A percentile compares a stretch with the other conserved stretches of the same genome.
phyloP scores from a whole-genome alignment of 2,113 vertebrate genomes.

The Rutilus rutilus region DNA sequence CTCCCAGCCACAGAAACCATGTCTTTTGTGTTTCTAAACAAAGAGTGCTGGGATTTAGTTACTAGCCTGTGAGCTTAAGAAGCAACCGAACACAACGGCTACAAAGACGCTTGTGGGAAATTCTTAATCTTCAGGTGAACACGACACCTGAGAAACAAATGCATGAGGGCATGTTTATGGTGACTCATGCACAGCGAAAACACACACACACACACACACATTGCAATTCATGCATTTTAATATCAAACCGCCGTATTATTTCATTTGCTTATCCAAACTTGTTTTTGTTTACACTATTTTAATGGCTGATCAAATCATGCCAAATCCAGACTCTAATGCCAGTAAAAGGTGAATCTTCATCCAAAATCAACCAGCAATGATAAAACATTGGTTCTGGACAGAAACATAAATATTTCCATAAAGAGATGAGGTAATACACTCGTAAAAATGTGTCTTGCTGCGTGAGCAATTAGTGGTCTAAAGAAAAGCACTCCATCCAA shows the following conservation, averaged over 20 bases:
- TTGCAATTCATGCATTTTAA: neutral
- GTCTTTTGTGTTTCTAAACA: conserved; percentile 76
- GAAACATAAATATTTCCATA: conserved; percentile 43
- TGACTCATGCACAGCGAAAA: neutral
- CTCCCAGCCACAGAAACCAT: conserved; percentile 72
- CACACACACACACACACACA: neutral
- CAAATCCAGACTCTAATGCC: neutral
- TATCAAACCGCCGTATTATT: neutral
- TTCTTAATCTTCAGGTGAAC: conserved; percentile 69
- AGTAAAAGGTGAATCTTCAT: neutral
- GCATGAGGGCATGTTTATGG: conserved; percentile 26
- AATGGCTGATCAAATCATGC: neutral
- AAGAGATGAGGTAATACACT: conserved; percentile 27
- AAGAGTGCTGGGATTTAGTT: conserved; percentile 73
- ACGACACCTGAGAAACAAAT: conserved; percentile 71
- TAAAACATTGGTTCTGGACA: conserved; percentile 27
- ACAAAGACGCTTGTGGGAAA: conserved; percentile 72
- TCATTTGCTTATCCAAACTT: no score
- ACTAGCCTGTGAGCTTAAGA: conserved; percentile 63
- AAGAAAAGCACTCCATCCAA: conserved; percentile 52
- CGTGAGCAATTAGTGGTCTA: conserved; percentile 47
- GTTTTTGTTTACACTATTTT: neutral
- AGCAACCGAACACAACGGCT: conserved; percentile 74
- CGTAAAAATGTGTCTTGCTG: conserved; percentile 19
- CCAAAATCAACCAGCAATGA: neutral